Conservation (phyloP, 2,888 invertebrate species). For the Rotaria socialis region DNA sequence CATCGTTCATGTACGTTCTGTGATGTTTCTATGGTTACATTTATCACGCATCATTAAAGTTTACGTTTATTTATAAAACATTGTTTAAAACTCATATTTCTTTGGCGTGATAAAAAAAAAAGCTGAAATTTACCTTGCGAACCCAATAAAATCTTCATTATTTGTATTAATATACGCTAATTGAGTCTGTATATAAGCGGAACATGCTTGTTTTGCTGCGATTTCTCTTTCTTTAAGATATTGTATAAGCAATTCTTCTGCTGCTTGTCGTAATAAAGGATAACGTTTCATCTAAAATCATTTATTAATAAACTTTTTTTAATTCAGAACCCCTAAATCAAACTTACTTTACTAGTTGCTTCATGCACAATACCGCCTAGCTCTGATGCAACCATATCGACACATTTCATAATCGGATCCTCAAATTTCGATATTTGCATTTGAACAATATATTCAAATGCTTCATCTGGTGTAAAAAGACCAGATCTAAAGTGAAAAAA, state of each 20-base stretch:
- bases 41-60: too few species aligned
- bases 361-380: constrained; percentile 88
- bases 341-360: constrained; percentile 77
- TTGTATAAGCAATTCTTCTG: constrained; percentile 90
- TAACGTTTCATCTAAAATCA: constrained; percentile 74
- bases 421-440: constrained; percentile 91
- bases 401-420: constrained; percentile 94
- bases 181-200: constrained; percentile 72
- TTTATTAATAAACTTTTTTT: too few species aligned
- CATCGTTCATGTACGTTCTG: too few species aligned
- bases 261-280: constrained; percentile 92
- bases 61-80: too few species aligned
- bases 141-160: constrained; percentile 61
- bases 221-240: constrained; percentile 89
- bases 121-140: constrained; percentile 47
- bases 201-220: constrained; percentile 88
- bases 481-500: constrained; percentile 65
- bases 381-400: constrained; percentile 92
- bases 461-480: constrained; percentile 98
- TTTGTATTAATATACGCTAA: constrained; percentile 60
- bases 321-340: neutral
- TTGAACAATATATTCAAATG: constrained; percentile 98
- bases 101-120: too few species aligned
- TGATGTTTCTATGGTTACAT: too few species aligned
- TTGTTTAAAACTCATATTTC: too few species aligned